Conservation (phyloP, 2,888 invertebrate genomes). For the Galerucella pusilla region DNA sequence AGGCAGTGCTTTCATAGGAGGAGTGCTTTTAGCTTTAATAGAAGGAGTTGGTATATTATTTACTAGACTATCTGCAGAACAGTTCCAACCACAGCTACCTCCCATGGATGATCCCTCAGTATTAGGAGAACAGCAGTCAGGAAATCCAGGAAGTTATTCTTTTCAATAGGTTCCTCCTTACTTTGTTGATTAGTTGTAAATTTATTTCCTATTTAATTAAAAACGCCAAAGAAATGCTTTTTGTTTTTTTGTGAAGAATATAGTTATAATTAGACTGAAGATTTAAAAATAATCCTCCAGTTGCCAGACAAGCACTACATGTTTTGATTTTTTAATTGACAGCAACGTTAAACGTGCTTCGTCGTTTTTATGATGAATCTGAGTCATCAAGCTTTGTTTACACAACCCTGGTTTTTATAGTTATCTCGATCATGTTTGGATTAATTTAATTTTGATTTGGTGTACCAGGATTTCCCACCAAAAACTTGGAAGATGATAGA, state of each 20-base stretch:
- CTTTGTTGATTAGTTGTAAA: conserved; percentile 45
- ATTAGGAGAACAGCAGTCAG: conserved; percentile 68
- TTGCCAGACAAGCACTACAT: no score
- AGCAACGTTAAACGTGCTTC: no score
- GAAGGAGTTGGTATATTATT: conserved; percentile 97
- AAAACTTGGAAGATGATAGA: no score
- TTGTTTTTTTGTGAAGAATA: not conserved
- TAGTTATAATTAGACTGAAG: no score
- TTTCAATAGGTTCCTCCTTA: conserved; percentile 51
- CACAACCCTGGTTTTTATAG: no score
- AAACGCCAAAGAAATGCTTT: conserved; percentile 25
- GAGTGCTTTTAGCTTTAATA: conserved; percentile 93
- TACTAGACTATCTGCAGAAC: conserved; percentile 91
- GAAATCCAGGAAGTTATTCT: conserved; percentile 48
- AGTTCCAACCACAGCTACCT: conserved; percentile 86
- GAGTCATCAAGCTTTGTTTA: no score
- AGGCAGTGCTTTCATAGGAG: conserved; percentile 96
- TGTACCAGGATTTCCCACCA: no score
- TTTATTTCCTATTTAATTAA: conserved; percentile 39
- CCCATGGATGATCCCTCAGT: conserved; percentile 82
- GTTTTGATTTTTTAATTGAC: no score
- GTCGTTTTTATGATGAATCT: no score
- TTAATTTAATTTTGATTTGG: no score
- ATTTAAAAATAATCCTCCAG: no score
- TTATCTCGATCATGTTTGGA: no score